A percentile compares a stretch with the other conserved stretches of the same genome.
phyloP scores from a whole-genome alignment of 64 coral and sea anemone genomes.

The Stichodactyla helianthus region DNA sequence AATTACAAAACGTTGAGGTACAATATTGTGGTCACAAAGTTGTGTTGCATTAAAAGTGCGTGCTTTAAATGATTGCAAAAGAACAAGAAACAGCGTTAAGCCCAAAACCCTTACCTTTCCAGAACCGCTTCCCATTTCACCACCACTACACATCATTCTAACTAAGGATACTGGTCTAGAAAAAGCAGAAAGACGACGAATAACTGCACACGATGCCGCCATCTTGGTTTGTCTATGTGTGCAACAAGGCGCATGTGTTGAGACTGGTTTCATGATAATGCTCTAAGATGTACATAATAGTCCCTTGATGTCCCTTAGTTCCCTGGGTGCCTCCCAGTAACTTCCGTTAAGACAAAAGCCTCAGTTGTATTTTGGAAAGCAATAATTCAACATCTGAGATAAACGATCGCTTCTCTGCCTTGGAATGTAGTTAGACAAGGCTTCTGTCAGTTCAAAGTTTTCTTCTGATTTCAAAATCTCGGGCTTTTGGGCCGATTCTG shows the following conservation, averaged over 20 bases:
- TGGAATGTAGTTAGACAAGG: background rate
- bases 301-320: background rate
- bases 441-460: background rate
- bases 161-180: constrained; percentile 15
- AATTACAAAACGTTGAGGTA: background rate
- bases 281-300: background rate
- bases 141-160: constrained; percentile 55
- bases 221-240: background rate
- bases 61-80: background rate
- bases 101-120: constrained; percentile 54
- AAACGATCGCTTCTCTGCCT: background rate
- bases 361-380: background rate
- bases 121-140: constrained; percentile 83
- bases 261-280: background rate
- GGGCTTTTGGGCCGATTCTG: background rate
- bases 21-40: background rate
- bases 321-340: constrained; percentile 12
- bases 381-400: background rate
- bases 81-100: background rate
- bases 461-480: background rate
- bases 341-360: background rate
- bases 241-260: background rate
- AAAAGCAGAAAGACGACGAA: constrained; percentile 17
- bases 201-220: constrained; percentile 5
- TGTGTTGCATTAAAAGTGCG: background rate